Base-by-base conservation (phyloP, 2,888 invertebrate genomes). In the Ichneumon xanthorius region DNA sequence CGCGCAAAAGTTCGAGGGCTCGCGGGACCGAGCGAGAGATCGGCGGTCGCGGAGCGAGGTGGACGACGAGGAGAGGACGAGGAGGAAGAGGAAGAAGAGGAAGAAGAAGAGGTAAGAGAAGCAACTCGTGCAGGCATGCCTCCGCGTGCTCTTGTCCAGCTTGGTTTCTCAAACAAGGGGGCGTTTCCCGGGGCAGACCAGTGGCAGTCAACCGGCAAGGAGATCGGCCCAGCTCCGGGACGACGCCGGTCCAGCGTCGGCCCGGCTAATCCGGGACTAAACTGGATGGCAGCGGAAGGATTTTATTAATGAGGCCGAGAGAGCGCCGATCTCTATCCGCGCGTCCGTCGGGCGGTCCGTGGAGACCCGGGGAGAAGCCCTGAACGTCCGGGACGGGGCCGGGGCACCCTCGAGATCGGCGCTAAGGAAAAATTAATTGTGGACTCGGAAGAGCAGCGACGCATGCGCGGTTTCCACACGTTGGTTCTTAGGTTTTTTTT, bases 141-240 rank as follows among this genome's bases (percentile, higher is more conserved):
- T 71, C 71, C 75, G 61, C 86, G 40, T 48, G 73, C 14, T 63
- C 72, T 71, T 58, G 76, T 65, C 45, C 71, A 80, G 80, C 80
- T 81, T 91, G 89, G 91, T 91, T 91, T 92, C 92, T 91, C 90
- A 91, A 92, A 92, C 91, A 92, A 92, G 91, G 91, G 89, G 92
- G 92, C 92, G 92, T 92, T 89, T 85, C 91, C 88, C 45, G 30
- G 84, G 72, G 88, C 88, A 89, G 83, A 90, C 90, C 92, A 92
- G 92, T 92, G 92, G 91, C 92, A 90, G 88, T 92, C 92, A 92
- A 92, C 92, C 90, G 86, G 72, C 82, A 80, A 50, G 45, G 14
- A 33, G 26, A 55, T 75, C 45, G 45, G 61, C 61, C 33, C 61
- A 68, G 40, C 77, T 73, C 63, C 65, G 22, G 22, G 7, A 3